phyloP scores from a whole-genome alignment of 2,888 invertebrate genomes.

The Apodemia hepburni region DNA sequence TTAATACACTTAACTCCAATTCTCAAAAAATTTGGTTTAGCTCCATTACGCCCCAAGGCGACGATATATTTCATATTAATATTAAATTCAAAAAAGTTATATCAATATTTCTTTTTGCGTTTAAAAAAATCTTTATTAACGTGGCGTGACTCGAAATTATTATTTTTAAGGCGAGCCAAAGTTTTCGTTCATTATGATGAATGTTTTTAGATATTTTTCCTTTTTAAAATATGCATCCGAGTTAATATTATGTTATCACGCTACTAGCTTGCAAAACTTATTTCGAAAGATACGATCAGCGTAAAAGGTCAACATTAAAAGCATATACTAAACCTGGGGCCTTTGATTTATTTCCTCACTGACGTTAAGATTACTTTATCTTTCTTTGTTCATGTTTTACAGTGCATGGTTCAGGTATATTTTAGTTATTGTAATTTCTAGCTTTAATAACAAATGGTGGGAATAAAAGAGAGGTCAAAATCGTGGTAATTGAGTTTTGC shows the following conservation, averaged over 20 bases:
- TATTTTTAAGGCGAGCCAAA: slow-evolving; percentile 12
- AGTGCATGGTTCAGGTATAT: background rate
- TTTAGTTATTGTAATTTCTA: background rate
- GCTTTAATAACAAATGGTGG: background rate
- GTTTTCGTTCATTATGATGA: slow-evolving; percentile 5
- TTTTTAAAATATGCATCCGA: slow-evolving; percentile 8
- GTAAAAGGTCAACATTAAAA: slow-evolving; percentile 7
- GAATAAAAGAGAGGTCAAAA: background rate
- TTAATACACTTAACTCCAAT: no score
- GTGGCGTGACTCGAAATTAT: slow-evolving; percentile 2
- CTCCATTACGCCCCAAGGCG: no score
- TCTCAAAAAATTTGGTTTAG: no score
- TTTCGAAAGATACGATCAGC: slow-evolving; percentile 10
- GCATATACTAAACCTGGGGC: background rate
- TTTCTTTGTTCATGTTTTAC: background rate
- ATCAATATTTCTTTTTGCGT: background rate
- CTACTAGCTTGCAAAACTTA: slow-evolving; percentile 13
- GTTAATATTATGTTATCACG: slow-evolving; percentile 12
- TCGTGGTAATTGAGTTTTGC: no score
- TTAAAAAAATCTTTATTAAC: background rate
- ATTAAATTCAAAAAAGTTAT: background rate
- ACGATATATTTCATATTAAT: background rate
- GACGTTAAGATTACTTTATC: slow-evolving; percentile 7
- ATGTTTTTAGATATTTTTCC: slow-evolving; percentile 10
- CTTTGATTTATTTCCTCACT: background rate